A percentile compares a stretch with the other conserved stretches of the same genome.
These are phyloP conservation scores for Synchiropus splendidus DNA, from an alignment of 2,113 vertebrate species.

Conservation along the genomic window DNA sequence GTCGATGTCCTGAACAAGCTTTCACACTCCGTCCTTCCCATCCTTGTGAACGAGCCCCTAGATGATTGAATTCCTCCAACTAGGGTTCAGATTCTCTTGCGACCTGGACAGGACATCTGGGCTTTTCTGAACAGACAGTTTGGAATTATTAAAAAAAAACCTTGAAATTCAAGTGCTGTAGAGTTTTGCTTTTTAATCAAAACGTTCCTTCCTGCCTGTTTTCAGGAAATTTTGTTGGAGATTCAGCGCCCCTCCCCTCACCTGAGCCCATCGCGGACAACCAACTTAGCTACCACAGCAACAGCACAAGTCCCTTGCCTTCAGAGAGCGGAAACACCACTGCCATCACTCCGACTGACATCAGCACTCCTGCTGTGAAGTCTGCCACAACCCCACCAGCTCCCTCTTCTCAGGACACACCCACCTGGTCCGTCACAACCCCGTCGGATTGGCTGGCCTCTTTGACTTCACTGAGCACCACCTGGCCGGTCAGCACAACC, in stretches of 20 bases:
- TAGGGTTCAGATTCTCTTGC: too few relatives aligned
- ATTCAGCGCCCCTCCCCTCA: constrained; percentile 29
- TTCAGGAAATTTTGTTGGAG: constrained; percentile 38
- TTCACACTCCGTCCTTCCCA: too few relatives aligned
- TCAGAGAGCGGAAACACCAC: background rate
- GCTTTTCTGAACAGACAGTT: too few relatives aligned
- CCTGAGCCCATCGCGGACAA: constrained; percentile 16
- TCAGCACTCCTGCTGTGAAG: constrained; percentile 1
- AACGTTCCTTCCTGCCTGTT: background rate
- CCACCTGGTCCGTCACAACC: constrained; percentile 16
- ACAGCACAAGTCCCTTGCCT: constrained; percentile 31
- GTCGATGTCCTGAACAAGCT: too few relatives aligned
- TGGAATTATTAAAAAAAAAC: too few relatives aligned
- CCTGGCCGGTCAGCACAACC: constrained; percentile 20
- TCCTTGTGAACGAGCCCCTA: too few relatives aligned
- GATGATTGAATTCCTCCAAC: too few relatives aligned
- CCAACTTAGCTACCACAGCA: constrained; percentile 21
- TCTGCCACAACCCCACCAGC: background rate
- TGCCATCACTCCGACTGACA: fast-evolving
- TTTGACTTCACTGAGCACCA: constrained; percentile 30
- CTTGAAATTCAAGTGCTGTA: too few relatives aligned
- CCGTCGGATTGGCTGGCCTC: constrained; percentile 45
- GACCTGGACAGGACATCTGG: too few relatives aligned
- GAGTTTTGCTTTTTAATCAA: too few relatives aligned
- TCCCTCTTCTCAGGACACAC: constrained; percentile 23